phyloP scores from a whole-genome alignment of 2,113 vertebrate genomes.

The Trogon surrucura region DNA sequence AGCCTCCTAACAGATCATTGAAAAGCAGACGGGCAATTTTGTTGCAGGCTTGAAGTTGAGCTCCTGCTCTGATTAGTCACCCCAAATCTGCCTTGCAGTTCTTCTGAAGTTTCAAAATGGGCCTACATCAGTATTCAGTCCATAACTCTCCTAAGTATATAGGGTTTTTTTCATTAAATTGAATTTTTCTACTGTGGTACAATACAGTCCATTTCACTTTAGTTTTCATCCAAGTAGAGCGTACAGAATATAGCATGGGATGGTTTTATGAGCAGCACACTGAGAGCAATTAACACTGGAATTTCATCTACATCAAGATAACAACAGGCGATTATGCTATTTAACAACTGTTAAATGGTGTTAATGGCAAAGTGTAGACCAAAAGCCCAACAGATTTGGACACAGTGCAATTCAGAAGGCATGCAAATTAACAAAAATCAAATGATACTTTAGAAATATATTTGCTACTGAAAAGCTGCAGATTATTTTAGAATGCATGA shows the following conservation, averaged over 20 bases:
- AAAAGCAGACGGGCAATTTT: neutral
- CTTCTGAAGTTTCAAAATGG: neutral
- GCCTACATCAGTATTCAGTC: neutral
- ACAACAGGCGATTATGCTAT: slow-evolving; percentile 25
- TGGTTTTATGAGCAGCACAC: slow-evolving; percentile 15
- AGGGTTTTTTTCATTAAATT: neutral
- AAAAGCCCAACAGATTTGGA: slow-evolving; percentile 1
- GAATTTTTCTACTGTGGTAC: slow-evolving; percentile 1
- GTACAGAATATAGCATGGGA: neutral
- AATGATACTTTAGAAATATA: slow-evolving; percentile 30
- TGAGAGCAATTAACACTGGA: slow-evolving; percentile 39
- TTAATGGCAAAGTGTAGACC: slow-evolving; percentile 19
- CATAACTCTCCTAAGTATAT: neutral
- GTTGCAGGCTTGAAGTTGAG: neutral
- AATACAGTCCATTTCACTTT: neutral
- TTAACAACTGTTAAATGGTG: slow-evolving; percentile 59
- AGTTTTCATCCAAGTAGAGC: neutral
- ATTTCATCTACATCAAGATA: slow-evolving; percentile 17
- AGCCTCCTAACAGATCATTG: neutral
- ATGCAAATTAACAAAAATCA: slow-evolving; percentile 9
- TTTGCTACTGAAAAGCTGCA: neutral
- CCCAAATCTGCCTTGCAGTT: neutral
- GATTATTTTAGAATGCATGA: slow-evolving; percentile 18
- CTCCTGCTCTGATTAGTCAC: neutral
- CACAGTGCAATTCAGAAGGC: neutral